Evolutionary conservation across 2,113 vertebrate genomes (phyloP).

Genomic region (Argyrosomus japonicus): DNA sequence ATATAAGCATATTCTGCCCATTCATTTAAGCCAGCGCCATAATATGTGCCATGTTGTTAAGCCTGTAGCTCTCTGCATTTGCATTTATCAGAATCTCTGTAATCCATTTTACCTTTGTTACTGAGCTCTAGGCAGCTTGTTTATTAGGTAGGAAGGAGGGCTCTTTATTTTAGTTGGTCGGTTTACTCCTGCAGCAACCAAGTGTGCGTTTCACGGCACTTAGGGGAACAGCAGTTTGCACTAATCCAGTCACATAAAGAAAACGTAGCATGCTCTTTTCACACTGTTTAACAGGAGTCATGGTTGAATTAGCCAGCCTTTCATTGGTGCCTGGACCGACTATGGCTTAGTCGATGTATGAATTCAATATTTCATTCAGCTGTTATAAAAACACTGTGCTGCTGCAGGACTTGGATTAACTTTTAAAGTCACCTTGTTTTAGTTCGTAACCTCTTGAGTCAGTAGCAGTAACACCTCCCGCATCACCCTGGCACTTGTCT

Average conservation of each 20-base stretch:
- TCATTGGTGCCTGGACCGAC: not conserved
- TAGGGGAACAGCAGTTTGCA: constrained; percentile 1
- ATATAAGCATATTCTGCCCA: not conserved
- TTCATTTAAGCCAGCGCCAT: not conserved
- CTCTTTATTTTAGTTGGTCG: constrained; percentile 14
- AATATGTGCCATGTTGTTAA: not conserved
- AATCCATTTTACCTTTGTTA: constrained; percentile 27
- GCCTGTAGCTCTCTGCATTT: not conserved
- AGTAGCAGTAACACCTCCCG: constrained; percentile 12
- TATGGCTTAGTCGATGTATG: not conserved
- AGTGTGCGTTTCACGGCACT: constrained; percentile 38
- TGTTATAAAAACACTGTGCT: not conserved
- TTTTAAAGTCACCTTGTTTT: not conserved
- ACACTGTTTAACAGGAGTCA: not conserved
- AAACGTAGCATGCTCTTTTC: not conserved
- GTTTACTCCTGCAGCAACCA: not conserved
- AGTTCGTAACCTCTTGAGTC: not conserved
- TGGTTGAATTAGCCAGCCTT: not conserved
- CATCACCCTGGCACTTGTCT: constrained; percentile 4
- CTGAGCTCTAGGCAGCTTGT: constrained; percentile 25
- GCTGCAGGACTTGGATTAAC: not conserved
- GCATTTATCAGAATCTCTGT: constrained; percentile 14
- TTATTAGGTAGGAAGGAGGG: constrained; percentile 3
- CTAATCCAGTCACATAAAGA: constrained; percentile 25
- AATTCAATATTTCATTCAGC: constrained; percentile 18